These are phyloP conservation scores for Lithodes maja DNA, from an alignment of 2,888 invertebrate genomes.

Conservation along the genomic window DNA sequence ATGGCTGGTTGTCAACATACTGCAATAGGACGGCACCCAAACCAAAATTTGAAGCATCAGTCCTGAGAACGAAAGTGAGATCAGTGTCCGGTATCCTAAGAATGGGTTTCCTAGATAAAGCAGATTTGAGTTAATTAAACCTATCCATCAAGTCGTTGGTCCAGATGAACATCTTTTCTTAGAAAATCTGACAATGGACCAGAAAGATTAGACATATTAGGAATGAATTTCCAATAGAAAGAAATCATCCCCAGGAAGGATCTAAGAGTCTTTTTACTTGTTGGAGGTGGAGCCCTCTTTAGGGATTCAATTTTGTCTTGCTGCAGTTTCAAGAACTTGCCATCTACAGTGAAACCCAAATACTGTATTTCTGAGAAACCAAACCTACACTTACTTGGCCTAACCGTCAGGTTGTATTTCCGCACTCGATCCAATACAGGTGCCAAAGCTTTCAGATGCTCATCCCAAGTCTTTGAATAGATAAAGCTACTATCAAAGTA, in stretches of 20 bases:
- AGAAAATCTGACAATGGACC: conserved; percentile 23
- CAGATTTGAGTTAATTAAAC: neutral
- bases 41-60: neutral
- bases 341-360: conserved; percentile 27
- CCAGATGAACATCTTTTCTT: conserved; percentile 7
- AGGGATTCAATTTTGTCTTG: conserved; percentile 13
- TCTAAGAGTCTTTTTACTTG: neutral
- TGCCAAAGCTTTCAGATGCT: neutral
- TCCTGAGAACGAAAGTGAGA: conserved; percentile 2
- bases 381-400: conserved; percentile 37
- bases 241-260: conserved; percentile 24
- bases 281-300: neutral
- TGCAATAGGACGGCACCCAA: neutral
- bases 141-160: neutral
- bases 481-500: conserved; percentile 47
- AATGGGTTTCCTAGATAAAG: neutral
- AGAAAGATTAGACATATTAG: neutral
- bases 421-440: conserved; percentile 4
- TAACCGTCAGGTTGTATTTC: neutral
- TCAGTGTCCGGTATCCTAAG: conserved; percentile 11
- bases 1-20: neutral
- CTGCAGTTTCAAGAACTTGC: neutral
- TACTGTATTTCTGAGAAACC: conserved; percentile 1
- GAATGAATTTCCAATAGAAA: conserved; percentile 30
- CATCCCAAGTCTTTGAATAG: conserved; percentile 12